phyloP scores from a whole-genome alignment of 2,797 vertebrate genomes.

The Pterois miles region DNA sequence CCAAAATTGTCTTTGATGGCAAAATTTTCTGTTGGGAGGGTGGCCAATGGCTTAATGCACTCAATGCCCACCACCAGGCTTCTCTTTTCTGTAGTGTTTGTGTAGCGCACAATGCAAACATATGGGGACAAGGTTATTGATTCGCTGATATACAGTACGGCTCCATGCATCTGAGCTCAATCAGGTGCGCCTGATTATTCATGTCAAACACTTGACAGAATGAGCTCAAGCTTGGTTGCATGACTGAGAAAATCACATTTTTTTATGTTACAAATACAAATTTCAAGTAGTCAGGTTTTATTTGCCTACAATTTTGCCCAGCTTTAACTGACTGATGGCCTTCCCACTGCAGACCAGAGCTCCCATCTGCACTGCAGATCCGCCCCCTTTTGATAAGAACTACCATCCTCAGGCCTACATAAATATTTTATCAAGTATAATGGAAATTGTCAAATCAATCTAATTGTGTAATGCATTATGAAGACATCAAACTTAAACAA shows the following conservation, averaged over 20 bases:
- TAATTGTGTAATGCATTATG: constrained; percentile 99
- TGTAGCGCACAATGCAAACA: constrained; percentile 34
- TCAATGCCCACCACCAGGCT: constrained; percentile 6
- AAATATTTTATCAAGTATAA: constrained; percentile 99
- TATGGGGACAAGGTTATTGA: constrained; percentile 42
- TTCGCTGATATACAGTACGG: constrained; percentile 11
- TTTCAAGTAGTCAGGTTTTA: constrained; percentile 39
- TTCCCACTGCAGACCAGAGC: constrained; percentile 57
- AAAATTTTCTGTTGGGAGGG: constrained; percentile 28
- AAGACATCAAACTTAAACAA: constrained; percentile 99
- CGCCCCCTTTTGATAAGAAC: constrained; percentile 95
- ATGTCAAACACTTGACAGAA: constrained; percentile 28
- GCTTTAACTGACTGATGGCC: constrained; percentile 92
- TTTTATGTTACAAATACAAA: constrained; percentile 15
- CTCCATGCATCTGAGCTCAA: constrained; percentile 24
- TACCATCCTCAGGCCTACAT: constrained; percentile 98
- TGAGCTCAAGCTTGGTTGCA: background rate
- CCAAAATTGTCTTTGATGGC: constrained; percentile 37
- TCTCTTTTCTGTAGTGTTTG: constrained; percentile 17
- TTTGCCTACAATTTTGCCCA: constrained; percentile 26
- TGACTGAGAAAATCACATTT: constrained; percentile 22
- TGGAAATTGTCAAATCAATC: constrained; percentile 99
- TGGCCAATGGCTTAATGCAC: constrained; percentile 23
- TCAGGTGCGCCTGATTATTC: constrained; percentile 39
- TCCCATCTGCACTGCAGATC: constrained; percentile 93